Conservation (phyloP, 1,140 invertebrate species). For the Dinoponera quadriceps region DNA sequence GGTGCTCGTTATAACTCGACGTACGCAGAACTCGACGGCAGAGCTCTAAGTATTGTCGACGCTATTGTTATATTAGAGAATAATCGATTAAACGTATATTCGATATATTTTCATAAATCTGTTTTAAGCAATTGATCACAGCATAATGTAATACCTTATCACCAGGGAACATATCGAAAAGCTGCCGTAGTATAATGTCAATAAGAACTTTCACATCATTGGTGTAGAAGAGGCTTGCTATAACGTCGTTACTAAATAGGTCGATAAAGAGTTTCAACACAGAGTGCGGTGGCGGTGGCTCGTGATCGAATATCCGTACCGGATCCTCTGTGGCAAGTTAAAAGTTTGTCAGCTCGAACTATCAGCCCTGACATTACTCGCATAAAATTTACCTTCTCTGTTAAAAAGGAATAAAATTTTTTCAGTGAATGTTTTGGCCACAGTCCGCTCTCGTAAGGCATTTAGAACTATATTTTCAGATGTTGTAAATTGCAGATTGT, state of each 20-base stretch:
- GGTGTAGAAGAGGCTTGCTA: slow-evolving; percentile 95
- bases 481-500: slow-evolving; percentile 93
- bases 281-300: slow-evolving; percentile 92
- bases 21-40: slow-evolving; percentile 92
- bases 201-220: slow-evolving; percentile 97
- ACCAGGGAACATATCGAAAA: slow-evolving; percentile 95
- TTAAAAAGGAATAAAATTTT: slow-evolving; percentile 95
- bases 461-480: slow-evolving; percentile 92
- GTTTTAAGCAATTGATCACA: slow-evolving; percentile 5
- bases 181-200: slow-evolving; percentile 95
- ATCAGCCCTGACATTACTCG: slow-evolving; percentile 8
- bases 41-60: slow-evolving; percentile 91
- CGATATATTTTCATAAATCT: slow-evolving; percentile 12
- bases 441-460: slow-evolving; percentile 89
- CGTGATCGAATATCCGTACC: slow-evolving; percentile 93
- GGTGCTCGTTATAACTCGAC: slow-evolving; percentile 91
- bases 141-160: slow-evolving; percentile 89
- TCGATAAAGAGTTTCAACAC: slow-evolving; percentile 95
- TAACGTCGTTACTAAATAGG: slow-evolving; percentile 91
- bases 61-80: slow-evolving; percentile 83
- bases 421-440: slow-evolving; percentile 95
- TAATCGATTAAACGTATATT: slow-evolving; percentile 4
- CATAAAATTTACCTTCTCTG: slow-evolving; percentile 90
- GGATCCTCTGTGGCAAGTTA: slow-evolving; percentile 91
- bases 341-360: slow-evolving; percentile 1